Percentiles rank a stretch among this genome's conserved stretches.
These are phyloP conservation scores for Drosophila melanica DNA, from an alignment of 1,140 invertebrate genomes.

Conservation along the genomic window DNA sequence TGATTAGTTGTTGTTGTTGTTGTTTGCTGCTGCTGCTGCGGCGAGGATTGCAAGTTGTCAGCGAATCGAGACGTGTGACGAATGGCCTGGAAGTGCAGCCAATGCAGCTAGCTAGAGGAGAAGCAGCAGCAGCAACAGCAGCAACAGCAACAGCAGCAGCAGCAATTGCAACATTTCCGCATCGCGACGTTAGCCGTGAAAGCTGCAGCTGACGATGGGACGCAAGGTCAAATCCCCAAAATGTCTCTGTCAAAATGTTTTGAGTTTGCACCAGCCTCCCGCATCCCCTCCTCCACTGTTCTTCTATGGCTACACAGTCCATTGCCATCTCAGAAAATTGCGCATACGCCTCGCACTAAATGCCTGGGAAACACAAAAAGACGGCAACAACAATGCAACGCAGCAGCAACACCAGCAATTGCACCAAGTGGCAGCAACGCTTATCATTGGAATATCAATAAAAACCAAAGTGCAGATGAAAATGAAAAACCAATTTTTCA, in stretches of 20 bases:
- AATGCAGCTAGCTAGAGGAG: conserved; percentile 48
- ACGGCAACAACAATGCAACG: conserved; percentile 36
- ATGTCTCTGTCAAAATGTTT: conserved; percentile 7
- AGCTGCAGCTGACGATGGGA: conserved; percentile 17
- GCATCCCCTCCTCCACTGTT: too few species aligned
- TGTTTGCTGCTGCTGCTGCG: conserved; percentile 26
- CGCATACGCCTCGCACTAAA: conserved; percentile 50
- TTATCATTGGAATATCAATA: conserved; percentile 64
- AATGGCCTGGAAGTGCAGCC: conserved; percentile 77
- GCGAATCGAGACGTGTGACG: conserved; percentile 78
- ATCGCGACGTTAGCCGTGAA: conserved; percentile 45
- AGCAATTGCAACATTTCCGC: conserved; percentile 57
- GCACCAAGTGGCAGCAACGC: conserved; percentile 36
- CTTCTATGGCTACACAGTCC: neutral
- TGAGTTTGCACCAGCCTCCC: too few species aligned
- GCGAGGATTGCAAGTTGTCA: conserved; percentile 67
- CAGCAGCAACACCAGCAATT: conserved; percentile 4
- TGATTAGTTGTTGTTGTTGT: conserved; percentile 54
- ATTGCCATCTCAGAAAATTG: conserved; percentile 40
- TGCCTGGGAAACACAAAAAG: conserved; percentile 45
- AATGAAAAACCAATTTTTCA: neutral
- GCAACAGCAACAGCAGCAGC: conserved; percentile 5
- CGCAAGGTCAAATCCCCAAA: conserved; percentile 47
- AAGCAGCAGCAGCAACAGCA: neutral
- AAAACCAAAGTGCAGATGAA: conserved; percentile 15